These are phyloP conservation scores for Saguinus imperator DNA, from an alignment of 2,113 vertebrate species.

Conservation along the genomic window DNA sequence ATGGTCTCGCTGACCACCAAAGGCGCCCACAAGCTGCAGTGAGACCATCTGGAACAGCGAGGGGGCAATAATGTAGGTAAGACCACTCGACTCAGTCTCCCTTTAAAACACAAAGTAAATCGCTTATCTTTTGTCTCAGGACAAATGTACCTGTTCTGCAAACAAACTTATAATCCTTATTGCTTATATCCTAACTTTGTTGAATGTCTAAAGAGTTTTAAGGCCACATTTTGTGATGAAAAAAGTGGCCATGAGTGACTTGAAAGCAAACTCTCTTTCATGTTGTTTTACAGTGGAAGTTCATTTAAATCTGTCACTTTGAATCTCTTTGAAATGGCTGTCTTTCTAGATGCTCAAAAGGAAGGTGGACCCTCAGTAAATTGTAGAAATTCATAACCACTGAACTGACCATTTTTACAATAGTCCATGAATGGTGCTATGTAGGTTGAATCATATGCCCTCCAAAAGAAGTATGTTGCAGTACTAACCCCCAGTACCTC, in stretches of 20 bases:
- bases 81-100: neutral
- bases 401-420: neutral
- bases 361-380: neutral
- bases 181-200: neutral
- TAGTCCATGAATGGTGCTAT: neutral
- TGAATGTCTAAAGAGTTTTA: neutral
- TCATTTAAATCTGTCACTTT: neutral
- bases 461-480: neutral
- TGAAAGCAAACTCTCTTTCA: neutral
- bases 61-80: neutral
- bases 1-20: conserved; percentile 79
- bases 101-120: conserved; percentile 34
- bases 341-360: neutral
- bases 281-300: neutral
- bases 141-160: neutral
- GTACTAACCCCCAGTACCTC: neutral
- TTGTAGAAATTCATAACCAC: neutral
- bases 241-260: neutral
- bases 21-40: conserved; percentile 53
- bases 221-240: neutral
- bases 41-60: neutral
- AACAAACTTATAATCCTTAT: neutral
- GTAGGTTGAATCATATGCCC: neutral
- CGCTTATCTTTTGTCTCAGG: conserved; percentile 42
- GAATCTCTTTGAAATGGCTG: neutral